Base-by-base conservation (phyloP, 2,113 vertebrate genomes). In the Chaetorhynchus papuensis region DNA sequence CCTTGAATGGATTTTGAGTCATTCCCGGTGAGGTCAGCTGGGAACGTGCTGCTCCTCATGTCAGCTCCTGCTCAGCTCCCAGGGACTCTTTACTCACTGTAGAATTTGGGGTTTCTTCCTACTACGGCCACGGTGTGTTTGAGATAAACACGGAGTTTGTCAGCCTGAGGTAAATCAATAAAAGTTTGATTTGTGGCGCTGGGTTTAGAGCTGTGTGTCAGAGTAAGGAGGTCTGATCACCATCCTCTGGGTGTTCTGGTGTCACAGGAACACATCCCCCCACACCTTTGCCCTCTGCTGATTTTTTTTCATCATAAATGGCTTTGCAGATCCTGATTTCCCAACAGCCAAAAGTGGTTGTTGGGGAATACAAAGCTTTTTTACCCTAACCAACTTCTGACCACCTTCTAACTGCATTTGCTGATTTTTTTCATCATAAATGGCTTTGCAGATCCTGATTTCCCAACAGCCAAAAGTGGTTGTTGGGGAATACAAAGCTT, bases 41-140 rank as follows among this genome's bases (percentile, higher is more conserved):
- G 94, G 90, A 96, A 96, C 96, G 96, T 97, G 96, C 96, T 68
- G 80, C 76, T 64, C 7, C 79, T 90, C 96, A 89, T 84, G 96
- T 90, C 75, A 87, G 13, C 90, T 91, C 20, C 75, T 47, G 75
- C 84, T 81, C 3, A 1, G 19, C 94, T 84, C 22, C 23, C 6
- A 9, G 81, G 37, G 37, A 16, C 30, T 88, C 90, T 64, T 75
- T 28, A 13, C 75, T 90, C 74, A 11, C 35, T 0, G 42, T 1
- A 15, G 50, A 21, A 65, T 75, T 56, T 11, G 56, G 53, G 15
- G 26, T 76, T 77, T 35, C 53, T 31, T 44, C 53, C 31, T 26
- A 1, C 16, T 10, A 1, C 2, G 0, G 41, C 39, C 35, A 1
- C 23, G 4, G 3, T 0, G 1, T 0, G 0, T 37, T 59, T 52